Base-by-base conservation (phyloP, 2,113 vertebrate genomes). In the Malaclemys terrapin region DNA sequence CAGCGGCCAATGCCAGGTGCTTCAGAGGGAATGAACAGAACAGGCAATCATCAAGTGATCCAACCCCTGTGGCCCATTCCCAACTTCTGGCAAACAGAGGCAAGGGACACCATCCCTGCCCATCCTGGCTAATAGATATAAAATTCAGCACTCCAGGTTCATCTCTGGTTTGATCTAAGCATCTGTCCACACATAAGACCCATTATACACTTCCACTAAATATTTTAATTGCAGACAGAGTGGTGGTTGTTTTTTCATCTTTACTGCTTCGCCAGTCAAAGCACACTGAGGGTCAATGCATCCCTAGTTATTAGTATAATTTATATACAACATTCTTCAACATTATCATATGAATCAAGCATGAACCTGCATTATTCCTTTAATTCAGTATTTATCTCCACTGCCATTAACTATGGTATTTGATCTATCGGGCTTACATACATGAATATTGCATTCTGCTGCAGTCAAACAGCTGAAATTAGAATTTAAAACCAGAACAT, bases 341-440 rank as follows among this genome's bases (percentile, higher is more conserved):
- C 54, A 27, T 52, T 87, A 93, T 91, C 94, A 82, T 45, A 38
- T 62, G 89, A 94, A 96, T 90, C 88, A 93, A 20, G 93, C 83
- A 84, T 91, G 90, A 96, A 95, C 94, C 90, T 88, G 87, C 84
- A 91, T 90, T 94, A 96, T 95, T 91, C 94, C 94, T 88, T 97
- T 93, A 97, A 96, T 97, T 93, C 95, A 96, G 52, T 96, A 96
- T 96, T 97, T 96, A 93, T 95, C 91, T 96, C 95, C 87, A 89
- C 87, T 19, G 87, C 93, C 80, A 78, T 62, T 95, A 95, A 97
- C 35, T 90, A 91, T 90, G 93, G 91, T 85, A 87, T 96, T 94
- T 95, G 95, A 97, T 94, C 94, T 91, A 93, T 82, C 25, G 8
- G 84, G 91, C 90, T 78, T 47, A 47, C 75, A 27, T 24, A 91